Conservation (phyloP, 2,888 invertebrate species). For the Adineta ricciae region DNA sequence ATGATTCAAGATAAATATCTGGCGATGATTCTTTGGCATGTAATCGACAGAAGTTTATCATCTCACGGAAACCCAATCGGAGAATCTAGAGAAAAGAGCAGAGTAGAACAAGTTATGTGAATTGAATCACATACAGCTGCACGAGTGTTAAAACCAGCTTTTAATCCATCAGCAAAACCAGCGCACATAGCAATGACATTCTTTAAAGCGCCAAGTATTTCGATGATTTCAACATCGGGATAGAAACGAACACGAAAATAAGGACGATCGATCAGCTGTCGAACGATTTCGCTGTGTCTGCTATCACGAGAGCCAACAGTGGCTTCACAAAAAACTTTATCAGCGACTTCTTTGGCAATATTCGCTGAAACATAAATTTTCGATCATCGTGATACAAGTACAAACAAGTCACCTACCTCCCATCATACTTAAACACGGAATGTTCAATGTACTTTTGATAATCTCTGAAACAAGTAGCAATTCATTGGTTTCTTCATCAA, state of each 20-base stretch:
- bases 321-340: slow-evolving; percentile 94
- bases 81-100: slow-evolving; percentile 52
- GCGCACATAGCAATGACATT: slow-evolving; percentile 97
- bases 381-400: too few species aligned
- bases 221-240: slow-evolving; percentile 87
- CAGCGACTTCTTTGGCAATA: slow-evolving; percentile 89
- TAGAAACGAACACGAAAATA: slow-evolving; percentile 91
- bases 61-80: slow-evolving; percentile 95
- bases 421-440: slow-evolving; percentile 89
- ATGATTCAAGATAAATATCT: slow-evolving; percentile 82
- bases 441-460: slow-evolving; percentile 72
- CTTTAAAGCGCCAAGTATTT: slow-evolving; percentile 95
- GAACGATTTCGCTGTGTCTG: slow-evolving; percentile 65
- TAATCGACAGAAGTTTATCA: slow-evolving; percentile 64
- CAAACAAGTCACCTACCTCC: slow-evolving; percentile 53
- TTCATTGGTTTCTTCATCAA: slow-evolving; percentile 42
- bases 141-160: slow-evolving; percentile 4
- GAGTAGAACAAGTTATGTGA: neutral
- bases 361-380: slow-evolving; percentile 69
- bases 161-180: slow-evolving; percentile 75
- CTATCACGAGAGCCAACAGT: slow-evolving; percentile 59
- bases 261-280: slow-evolving; percentile 81
- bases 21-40: neutral
- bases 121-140: neutral
- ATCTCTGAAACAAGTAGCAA: slow-evolving; percentile 87